Conservation (phyloP, 1,140 invertebrate species). For the Asobara japonica region DNA sequence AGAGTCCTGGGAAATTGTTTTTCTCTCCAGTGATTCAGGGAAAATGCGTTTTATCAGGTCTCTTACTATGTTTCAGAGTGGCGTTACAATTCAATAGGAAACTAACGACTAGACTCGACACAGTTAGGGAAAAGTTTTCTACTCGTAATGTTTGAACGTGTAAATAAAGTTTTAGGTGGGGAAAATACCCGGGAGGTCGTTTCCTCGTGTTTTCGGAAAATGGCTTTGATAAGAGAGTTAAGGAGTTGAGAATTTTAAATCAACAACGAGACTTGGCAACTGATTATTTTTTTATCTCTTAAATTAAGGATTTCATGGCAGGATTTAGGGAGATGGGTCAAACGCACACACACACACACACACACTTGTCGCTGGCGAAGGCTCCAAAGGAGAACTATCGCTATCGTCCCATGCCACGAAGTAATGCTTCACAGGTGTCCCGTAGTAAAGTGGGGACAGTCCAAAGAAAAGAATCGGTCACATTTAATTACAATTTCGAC, state of each 20-base stretch:
- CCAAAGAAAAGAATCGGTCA: too few relatives aligned
- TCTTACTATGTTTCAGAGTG: neutral
- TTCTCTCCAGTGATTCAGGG: neutral
- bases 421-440: too few relatives aligned
- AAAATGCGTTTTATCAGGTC: neutral
- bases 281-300: neutral
- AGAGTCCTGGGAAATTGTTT: too few relatives aligned
- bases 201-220: neutral
- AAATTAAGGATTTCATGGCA: too few relatives aligned
- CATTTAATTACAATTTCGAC: too few relatives aligned
- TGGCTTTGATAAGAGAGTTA: conserved; percentile 7
- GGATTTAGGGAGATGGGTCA: too few relatives aligned
- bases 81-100: neutral
- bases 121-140: conserved; percentile 8
- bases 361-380: too few relatives aligned
- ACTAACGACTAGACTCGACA: conserved; percentile 3
- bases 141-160: neutral
- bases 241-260: conserved; percentile 2
- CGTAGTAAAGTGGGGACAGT: too few relatives aligned
- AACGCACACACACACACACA: too few relatives aligned
- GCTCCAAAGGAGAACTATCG: too few relatives aligned
- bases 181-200: neutral
- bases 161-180: conserved; percentile 8
- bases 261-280: neutral
- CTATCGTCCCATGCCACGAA: too few relatives aligned